Percentiles rank a stretch among this genome's conserved stretches.
phyloP scores from a whole-genome alignment of 1,140 invertebrate genomes.

The Popillia japonica region DNA sequence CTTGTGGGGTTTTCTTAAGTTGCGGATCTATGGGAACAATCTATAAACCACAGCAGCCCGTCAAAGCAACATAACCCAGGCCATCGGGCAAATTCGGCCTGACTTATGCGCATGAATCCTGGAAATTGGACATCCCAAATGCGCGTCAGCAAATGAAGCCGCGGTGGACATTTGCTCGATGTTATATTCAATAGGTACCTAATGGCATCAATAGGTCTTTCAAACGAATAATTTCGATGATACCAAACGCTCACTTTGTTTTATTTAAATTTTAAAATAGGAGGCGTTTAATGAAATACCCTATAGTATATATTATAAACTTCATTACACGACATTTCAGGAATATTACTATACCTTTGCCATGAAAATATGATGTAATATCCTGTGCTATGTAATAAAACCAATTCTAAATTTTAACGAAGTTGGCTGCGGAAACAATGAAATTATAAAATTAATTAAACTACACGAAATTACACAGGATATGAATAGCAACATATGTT shows the following conservation, averaged over 20 bases:
- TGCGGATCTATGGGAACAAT: slow-evolving; percentile 15
- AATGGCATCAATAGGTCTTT: slow-evolving; percentile 26
- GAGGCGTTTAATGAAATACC: too few species aligned
- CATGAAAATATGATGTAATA: too few species aligned
- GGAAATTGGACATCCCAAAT: slow-evolving; percentile 44
- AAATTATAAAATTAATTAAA: too few species aligned
- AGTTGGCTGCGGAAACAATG: too few species aligned
- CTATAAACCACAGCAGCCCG: too few species aligned
- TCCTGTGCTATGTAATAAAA: too few species aligned
- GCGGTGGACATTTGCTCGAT: slow-evolving; percentile 47
- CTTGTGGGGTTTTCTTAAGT: slow-evolving; percentile 38
- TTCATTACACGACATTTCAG: too few species aligned
- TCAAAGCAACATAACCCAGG: slow-evolving; percentile 20
- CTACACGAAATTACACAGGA: too few species aligned
- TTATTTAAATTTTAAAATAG: background rate
- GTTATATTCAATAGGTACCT: slow-evolving; percentile 25
- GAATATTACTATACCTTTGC: too few species aligned
- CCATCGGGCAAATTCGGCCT: slow-evolving; percentile 38
- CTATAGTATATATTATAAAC: too few species aligned
- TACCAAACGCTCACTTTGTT: background rate
- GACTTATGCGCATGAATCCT: slow-evolving; percentile 44
- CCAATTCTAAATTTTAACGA: too few species aligned
- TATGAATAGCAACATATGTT: too few species aligned
- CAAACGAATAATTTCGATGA: background rate
- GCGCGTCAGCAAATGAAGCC: slow-evolving; percentile 45